phyloP scores from a whole-genome alignment of 2,888 invertebrate genomes.

The Aleiodes testaceus region DNA sequence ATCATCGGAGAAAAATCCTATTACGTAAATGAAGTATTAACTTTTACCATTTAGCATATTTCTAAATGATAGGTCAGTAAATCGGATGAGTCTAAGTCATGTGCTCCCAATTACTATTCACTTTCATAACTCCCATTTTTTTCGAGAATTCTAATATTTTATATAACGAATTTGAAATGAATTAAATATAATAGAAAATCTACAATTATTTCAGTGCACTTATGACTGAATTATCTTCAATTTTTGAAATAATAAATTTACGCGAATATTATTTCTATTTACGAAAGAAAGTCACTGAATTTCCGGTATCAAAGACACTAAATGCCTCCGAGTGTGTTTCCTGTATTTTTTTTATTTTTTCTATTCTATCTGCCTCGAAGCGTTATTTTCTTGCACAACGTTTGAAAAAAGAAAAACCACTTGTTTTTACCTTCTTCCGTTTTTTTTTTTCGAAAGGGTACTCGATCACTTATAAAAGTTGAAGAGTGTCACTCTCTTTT shows the following conservation, averaged over 20 bases:
- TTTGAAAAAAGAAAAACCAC: too few relatives aligned
- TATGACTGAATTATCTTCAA: too few relatives aligned
- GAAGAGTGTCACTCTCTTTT: conserved; percentile 3
- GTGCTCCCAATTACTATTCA: background rate
- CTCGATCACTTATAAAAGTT: conserved; percentile 15
- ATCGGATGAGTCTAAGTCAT: conserved; percentile 26
- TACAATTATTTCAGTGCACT: too few relatives aligned
- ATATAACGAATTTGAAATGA: too few relatives aligned
- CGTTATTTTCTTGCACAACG: conserved; percentile 17
- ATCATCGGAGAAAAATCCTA: background rate
- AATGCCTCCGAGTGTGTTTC: conserved; percentile 16
- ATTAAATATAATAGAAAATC: too few relatives aligned
- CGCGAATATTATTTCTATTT: too few relatives aligned
- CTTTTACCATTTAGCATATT: conserved; percentile 39
- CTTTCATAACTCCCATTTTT: too few relatives aligned
- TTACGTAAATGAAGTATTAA: conserved; percentile 28
- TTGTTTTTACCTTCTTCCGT: too few relatives aligned
- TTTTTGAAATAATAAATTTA: too few relatives aligned
- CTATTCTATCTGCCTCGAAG: conserved; percentile 9
- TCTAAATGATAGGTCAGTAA: conserved; percentile 47
- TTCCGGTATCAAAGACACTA: conserved; percentile 24
- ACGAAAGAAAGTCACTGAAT: background rate
- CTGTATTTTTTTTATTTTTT: conserved; percentile 21
- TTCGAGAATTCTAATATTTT: too few relatives aligned
- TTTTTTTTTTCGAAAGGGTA: conserved; percentile 23